Evolutionary conservation across 2,797 vertebrate genomes (phyloP).

Genomic region (Leptatherina wallacei): DNA sequence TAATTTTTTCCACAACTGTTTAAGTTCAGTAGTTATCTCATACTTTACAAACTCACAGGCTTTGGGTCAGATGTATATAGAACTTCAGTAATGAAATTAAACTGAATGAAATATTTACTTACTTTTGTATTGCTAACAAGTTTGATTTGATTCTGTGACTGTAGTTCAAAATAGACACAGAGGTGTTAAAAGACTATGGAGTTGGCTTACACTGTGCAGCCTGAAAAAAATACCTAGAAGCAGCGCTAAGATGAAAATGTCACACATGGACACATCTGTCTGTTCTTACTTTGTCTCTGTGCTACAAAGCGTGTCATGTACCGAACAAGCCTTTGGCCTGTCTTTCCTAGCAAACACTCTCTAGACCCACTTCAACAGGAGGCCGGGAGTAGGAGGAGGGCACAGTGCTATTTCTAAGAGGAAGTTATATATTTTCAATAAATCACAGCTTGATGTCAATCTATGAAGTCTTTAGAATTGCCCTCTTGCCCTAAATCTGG

Average conservation of each 20-base stretch:
- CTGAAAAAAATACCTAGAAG: neutral
- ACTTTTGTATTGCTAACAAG: no score
- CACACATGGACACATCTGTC: neutral
- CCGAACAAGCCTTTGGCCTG: constrained; percentile 13
- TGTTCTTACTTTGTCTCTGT: constrained; percentile 2
- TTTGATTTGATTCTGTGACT: no score
- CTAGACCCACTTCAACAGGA: constrained; percentile 17
- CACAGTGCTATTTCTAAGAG: constrained; percentile 19
- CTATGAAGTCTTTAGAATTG: constrained; percentile 45
- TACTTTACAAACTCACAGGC: no score
- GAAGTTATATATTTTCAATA: constrained; percentile 45
- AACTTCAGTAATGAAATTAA: no score
- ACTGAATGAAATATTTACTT: no score
- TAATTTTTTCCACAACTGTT: no score
- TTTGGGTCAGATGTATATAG: no score
- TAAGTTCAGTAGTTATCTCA: no score
- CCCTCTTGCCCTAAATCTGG: constrained; percentile 22
- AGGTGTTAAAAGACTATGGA: no score
- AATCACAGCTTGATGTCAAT: constrained; percentile 51
- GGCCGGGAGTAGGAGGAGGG: neutral
- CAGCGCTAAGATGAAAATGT: constrained; percentile 1
- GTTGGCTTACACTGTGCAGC: neutral
- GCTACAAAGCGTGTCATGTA: constrained; percentile 4
- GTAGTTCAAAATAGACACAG: no score
- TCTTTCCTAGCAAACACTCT: constrained; percentile 1